Percentiles rank a stretch among this genome's conserved stretches.
phyloP scores from a whole-genome alignment of 2,797 vertebrate genomes.

The Buphagus erythrorhynchus region DNA sequence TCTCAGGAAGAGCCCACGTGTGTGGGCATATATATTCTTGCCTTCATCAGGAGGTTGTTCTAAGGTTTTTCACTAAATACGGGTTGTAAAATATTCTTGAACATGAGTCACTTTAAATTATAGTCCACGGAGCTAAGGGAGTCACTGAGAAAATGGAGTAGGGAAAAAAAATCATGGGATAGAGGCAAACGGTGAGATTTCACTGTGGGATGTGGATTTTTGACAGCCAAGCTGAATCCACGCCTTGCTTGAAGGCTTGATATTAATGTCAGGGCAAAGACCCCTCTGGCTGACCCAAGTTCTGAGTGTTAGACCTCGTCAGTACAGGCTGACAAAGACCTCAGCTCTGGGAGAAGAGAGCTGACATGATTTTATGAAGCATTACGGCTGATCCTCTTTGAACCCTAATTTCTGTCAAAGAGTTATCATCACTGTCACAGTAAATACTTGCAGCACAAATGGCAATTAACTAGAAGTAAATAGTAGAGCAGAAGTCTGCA shows the following conservation, averaged over 20 bases:
- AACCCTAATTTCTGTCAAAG: slow-evolving; percentile 46
- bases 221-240: not conserved
- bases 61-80: slow-evolving; percentile 25
- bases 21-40: slow-evolving; percentile 7
- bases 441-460: slow-evolving; percentile 59
- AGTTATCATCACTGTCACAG: slow-evolving; percentile 58
- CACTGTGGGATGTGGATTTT: not conserved
- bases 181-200: not conserved
- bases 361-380: not conserved
- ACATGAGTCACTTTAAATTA: slow-evolving; percentile 61
- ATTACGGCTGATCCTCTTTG: not conserved
- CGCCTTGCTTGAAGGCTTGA: not conserved
- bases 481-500: slow-evolving; percentile 55
- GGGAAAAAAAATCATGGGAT: not conserved
- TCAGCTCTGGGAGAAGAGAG: not conserved
- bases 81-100: slow-evolving; percentile 52
- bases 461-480: slow-evolving; percentile 63
- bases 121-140: not conserved
- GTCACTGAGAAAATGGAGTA: slow-evolving; percentile 55
- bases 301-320: not conserved
- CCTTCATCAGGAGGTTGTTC: not conserved
- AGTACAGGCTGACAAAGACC: not conserved
- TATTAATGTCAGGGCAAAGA: not conserved
- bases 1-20: not conserved
- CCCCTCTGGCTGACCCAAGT: not conserved